Conservation (phyloP, 2,113 vertebrate species). For the Gambusia holbrooki region DNA sequence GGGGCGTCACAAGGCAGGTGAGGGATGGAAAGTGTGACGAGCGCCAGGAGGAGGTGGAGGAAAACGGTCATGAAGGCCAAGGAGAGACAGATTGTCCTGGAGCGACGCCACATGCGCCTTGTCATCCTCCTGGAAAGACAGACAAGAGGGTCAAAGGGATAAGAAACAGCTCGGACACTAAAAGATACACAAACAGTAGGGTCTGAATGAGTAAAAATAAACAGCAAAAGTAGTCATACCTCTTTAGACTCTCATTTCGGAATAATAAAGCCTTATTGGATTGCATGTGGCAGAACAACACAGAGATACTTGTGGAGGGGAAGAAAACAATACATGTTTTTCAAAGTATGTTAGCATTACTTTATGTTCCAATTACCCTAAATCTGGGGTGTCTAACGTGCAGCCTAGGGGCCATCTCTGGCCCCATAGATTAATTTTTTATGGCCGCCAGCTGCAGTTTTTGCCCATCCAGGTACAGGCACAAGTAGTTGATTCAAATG, state of each 20-base stretch:
- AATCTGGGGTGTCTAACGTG: too few species aligned
- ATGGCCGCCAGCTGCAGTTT: too few species aligned
- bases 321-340: too few species aligned
- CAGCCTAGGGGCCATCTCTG: too few species aligned
- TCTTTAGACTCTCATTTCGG: background rate
- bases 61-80: slow-evolving; percentile 75
- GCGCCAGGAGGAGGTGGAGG: slow-evolving; percentile 76
- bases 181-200: background rate
- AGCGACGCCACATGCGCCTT: slow-evolving; percentile 68
- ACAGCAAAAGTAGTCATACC: background rate
- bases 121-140: slow-evolving; percentile 53
- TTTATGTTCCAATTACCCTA: too few species aligned
- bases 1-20: slow-evolving; percentile 48
- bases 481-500: too few species aligned
- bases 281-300: background rate
- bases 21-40: slow-evolving; percentile 57
- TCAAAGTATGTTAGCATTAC: too few species aligned
- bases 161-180: background rate
- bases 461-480: too few species aligned
- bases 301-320: background rate
- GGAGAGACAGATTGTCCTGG: slow-evolving; percentile 74
- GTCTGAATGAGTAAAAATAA: background rate
- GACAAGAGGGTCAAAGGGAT: background rate
- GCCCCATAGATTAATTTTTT: too few species aligned
- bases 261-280: background rate